Evolutionary conservation across 1,140 invertebrate genomes (phyloP), one percentile per base, ranked within the genome.

Genomic region (Melanaphis sacchari): DNA sequence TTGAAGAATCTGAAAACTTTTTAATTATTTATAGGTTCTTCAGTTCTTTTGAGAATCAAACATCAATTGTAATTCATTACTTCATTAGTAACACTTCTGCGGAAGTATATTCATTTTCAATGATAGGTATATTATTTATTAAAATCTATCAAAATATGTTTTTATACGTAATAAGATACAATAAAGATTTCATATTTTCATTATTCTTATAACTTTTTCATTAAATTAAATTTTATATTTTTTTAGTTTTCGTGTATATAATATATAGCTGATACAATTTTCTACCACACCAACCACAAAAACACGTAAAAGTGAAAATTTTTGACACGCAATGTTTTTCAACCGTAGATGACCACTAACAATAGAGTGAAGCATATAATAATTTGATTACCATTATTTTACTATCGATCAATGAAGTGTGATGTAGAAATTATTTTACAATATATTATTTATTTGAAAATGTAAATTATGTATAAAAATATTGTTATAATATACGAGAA

Each of bases 281-380:
- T 89, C n/a, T 52, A 89, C n/a, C 43, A 36, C 46, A 43, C 1
- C 21, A 36, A 90, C 88, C 88, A 41, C 89, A 66, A 41, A 89
- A 90, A 90, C 88, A 26, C 36, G 49, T 54, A 59, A 90, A 90
- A 90, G 89, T 90, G 89, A 90, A 90, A 90, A 90, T 41, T 59
- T 41, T 59, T 0, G 87, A 59, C 89, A 66, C 54, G 54, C 52
- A 66, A 90, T 46, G 88, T 41, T 90, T 90, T 66, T 54, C 89
- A 38, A 41, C 24, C 18, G 52, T 43, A 54, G 52, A 59, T 24
- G 36, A 89, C 87, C 46, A 38, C 88, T 54, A 89, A 90, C 40
- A 90, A 90, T 90, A 90, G 36, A 90, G 38, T 40, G 88, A 40
- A 90, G 24, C 24, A 59, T 41, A 90, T 41, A 40, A 90, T 90